These are phyloP conservation scores for Loripinus fragilis DNA, from an alignment of 2,888 invertebrate species.

Conservation along the genomic window DNA sequence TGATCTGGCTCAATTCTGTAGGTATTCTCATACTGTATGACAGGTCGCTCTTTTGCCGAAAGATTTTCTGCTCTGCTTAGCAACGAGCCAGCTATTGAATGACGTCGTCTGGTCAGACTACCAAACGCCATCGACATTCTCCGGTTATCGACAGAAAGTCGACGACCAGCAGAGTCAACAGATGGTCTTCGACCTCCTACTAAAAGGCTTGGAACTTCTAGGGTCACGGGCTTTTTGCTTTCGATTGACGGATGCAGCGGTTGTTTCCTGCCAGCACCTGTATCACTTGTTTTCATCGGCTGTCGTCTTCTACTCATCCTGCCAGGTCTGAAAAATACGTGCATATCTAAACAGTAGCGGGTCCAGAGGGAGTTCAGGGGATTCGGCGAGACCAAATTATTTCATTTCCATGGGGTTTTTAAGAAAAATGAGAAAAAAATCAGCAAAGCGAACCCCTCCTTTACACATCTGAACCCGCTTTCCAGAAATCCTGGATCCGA, in stretches of 20 bases:
- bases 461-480: too few relatives aligned
- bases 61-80: constrained; percentile 64
- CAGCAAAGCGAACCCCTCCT: too few relatives aligned
- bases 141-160: constrained; percentile 22
- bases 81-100: constrained; percentile 61
- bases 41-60: constrained; percentile 53
- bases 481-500: too few relatives aligned
- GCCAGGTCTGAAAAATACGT: too few relatives aligned
- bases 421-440: too few relatives aligned
- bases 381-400: too few relatives aligned
- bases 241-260: background rate
- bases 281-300: background rate
- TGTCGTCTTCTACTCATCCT: background rate
- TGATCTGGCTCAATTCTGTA: constrained; percentile 73
- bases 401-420: too few relatives aligned
- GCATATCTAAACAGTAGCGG: too few relatives aligned
- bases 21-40: constrained; percentile 72
- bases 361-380: too few relatives aligned
- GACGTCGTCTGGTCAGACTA: constrained; percentile 29
- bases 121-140: constrained; percentile 34
- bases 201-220: background rate
- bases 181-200: background rate
- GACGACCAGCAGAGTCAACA: background rate
- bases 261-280: constrained; percentile 1
- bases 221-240: background rate